phyloP scores from a whole-genome alignment of 2,888 invertebrate genomes.

The Lysandra coridon region DNA sequence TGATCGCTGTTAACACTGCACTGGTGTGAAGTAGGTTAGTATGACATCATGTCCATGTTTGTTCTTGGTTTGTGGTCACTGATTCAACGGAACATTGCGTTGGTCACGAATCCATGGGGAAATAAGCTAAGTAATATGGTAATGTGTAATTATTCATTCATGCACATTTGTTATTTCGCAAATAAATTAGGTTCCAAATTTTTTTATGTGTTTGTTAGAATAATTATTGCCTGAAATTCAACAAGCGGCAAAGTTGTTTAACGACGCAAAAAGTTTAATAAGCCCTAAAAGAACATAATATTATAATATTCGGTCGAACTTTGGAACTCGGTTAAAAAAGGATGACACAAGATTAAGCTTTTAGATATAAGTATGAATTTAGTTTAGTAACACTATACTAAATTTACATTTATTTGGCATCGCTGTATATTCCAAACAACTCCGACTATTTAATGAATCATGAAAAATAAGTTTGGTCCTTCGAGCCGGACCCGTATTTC shows the following conservation, averaged over 20 bases:
- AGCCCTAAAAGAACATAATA: too few species aligned
- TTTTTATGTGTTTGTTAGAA: not conserved
- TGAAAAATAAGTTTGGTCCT: not conserved
- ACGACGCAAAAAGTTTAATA: not conserved
- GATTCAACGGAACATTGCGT: not conserved
- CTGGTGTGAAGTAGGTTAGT: not conserved
- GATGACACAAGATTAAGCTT: too few species aligned
- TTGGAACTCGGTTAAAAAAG: too few species aligned
- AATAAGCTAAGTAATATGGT: not conserved
- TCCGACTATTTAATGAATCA: not conserved
- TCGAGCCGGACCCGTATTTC: not conserved
- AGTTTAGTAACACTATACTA: too few species aligned
- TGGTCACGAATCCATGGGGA: not conserved
- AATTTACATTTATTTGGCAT: too few species aligned
- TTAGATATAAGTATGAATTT: too few species aligned
- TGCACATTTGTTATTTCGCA: not conserved
- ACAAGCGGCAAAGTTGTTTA: not conserved
- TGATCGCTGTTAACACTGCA: not conserved
- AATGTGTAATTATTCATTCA: not conserved
- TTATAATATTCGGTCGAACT: too few species aligned
- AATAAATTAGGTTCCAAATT: not conserved
- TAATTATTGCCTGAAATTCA: not conserved
- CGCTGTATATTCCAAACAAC: not conserved
- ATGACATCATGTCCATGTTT: constrained; percentile 1
- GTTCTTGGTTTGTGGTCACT: not conserved